phyloP scores from a whole-genome alignment of 2,888 invertebrate species.

The Cosmia trapezina region DNA sequence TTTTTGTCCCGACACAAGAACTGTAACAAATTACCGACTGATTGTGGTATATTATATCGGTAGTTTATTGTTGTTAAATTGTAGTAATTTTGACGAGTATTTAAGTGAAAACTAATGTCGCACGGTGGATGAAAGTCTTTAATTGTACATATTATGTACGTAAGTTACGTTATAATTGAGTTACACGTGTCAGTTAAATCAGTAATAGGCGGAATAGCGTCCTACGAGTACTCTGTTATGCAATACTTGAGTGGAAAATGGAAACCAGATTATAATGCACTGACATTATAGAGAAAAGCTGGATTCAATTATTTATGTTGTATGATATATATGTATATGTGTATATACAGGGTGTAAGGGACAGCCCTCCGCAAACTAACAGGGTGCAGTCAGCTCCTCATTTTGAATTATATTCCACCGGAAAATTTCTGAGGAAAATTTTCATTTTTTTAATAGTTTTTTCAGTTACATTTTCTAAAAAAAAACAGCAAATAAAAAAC shows the following conservation, averaged over 20 bases:
- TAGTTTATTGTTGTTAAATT: constrained; percentile 52
- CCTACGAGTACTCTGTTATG: constrained; percentile 7
- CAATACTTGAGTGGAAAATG: constrained; percentile 21
- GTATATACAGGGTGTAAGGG: too few relatives aligned
- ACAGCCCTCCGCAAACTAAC: too few relatives aligned
- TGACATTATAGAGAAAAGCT: background rate
- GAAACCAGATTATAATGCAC: background rate
- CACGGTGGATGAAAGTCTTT: constrained; percentile 55
- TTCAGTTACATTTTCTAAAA: too few relatives aligned
- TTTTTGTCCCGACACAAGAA: constrained; percentile 52
- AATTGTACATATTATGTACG: constrained; percentile 49
- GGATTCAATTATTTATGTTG: background rate
- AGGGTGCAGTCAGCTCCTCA: too few relatives aligned
- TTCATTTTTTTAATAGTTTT: too few relatives aligned
- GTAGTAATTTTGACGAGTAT: constrained; percentile 42
- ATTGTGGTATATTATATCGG: constrained; percentile 41
- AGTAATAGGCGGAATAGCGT: constrained; percentile 18
- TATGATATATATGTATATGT: background rate
- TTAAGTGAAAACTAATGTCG: constrained; percentile 40
- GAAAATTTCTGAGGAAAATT: too few relatives aligned
- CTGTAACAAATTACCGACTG: constrained; percentile 52
- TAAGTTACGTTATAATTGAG: constrained; percentile 47
- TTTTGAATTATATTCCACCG: too few relatives aligned
- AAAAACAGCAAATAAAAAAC: too few relatives aligned
- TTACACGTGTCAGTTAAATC: constrained; percentile 45